Base-by-base conservation (phyloP, 2,888 invertebrate genomes). In the Helobdella robusta region DNA sequence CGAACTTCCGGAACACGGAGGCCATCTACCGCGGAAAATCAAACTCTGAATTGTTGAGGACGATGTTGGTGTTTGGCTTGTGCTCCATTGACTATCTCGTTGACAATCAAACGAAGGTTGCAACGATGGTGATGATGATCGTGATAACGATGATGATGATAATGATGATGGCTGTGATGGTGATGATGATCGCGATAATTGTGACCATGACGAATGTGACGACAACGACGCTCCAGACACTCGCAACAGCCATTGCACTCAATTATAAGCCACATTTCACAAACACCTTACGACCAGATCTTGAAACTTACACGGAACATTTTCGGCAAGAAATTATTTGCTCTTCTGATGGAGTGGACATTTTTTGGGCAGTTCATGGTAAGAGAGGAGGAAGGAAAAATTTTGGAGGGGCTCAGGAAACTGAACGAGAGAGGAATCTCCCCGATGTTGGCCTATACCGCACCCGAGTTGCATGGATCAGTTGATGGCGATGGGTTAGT, bases 361-460 rank as follows among this genome's bases (percentile, higher is more conserved):
- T 72, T 81, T 25, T 81, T 81, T 69, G 75, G 78, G 4, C 82
- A 82, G 71, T 82, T 82, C 74, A 81, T 82, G 35, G 81, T 78
- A 4, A 81, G 81, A n/a, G 78, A 79, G 25, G 75, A 70, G 8
- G 65, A 70, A 0, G 61, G 67, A 0, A 74, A 76, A 11, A 72
- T 82, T 59, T 52, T 70, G 44, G 36, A 46, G 23, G 40, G 44
- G 36, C 66, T 65, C 6, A 32, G 20, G 35, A 18, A 48, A 18
- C 64, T 66, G 46, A 48, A 36, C 5, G 20, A 61, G 15, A 44
- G 36, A 8, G 68, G 69, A 15, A 61, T 72, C n/a, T 20, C 28
- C 11, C 63, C 70, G 5, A 68, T 70, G 69, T 66, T 72, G 20
- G 67, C 68, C 46, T 72, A 69, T 63, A 70, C 71, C 1, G 68